phyloP scores from a whole-genome alignment of 1,140 invertebrate species.

The Cyrtorhinus lividipennis region DNA sequence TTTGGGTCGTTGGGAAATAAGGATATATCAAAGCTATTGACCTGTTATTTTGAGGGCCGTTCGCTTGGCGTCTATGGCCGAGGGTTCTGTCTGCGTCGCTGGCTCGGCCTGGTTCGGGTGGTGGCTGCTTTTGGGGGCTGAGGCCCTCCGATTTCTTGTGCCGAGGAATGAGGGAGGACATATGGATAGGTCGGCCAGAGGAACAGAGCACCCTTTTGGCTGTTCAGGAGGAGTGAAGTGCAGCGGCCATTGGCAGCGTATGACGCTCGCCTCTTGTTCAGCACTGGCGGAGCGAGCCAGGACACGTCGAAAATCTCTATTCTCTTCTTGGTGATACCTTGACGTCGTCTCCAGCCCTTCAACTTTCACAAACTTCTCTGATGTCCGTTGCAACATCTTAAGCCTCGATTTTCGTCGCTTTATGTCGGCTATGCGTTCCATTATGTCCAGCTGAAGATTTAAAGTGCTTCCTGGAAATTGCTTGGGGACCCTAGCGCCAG shows the following conservation, averaged over 20 bases:
- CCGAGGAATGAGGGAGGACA: slow-evolving; percentile 61
- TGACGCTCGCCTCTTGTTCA: slow-evolving; percentile 22
- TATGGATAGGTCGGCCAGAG: slow-evolving; percentile 64
- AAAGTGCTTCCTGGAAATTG: slow-evolving; percentile 57
- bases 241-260: slow-evolving; percentile 21
- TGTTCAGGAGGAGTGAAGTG: neutral
- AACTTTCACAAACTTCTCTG: slow-evolving; percentile 63
- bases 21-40: slow-evolving; percentile 67
- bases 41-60: slow-evolving; percentile 44
- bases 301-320: slow-evolving; percentile 24
- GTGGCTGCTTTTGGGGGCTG: slow-evolving; percentile 25
- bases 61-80: slow-evolving; percentile 33
- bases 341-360: slow-evolving; percentile 43
- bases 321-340: slow-evolving; percentile 21
- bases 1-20: slow-evolving; percentile 41
- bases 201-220: slow-evolving; percentile 48
- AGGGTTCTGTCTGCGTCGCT: slow-evolving; percentile 20
- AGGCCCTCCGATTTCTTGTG: slow-evolving; percentile 47
- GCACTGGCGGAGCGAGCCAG: slow-evolving; percentile 15
- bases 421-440: slow-evolving; percentile 62
- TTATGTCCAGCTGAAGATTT: slow-evolving; percentile 67
- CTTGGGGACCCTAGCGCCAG: slow-evolving; percentile 44
- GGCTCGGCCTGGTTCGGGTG: slow-evolving; percentile 23
- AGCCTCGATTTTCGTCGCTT: slow-evolving; percentile 62
- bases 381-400: slow-evolving; percentile 61